Base-by-base conservation (phyloP, 1,140 invertebrate genomes). In the Bilobella aurantiaca region DNA sequence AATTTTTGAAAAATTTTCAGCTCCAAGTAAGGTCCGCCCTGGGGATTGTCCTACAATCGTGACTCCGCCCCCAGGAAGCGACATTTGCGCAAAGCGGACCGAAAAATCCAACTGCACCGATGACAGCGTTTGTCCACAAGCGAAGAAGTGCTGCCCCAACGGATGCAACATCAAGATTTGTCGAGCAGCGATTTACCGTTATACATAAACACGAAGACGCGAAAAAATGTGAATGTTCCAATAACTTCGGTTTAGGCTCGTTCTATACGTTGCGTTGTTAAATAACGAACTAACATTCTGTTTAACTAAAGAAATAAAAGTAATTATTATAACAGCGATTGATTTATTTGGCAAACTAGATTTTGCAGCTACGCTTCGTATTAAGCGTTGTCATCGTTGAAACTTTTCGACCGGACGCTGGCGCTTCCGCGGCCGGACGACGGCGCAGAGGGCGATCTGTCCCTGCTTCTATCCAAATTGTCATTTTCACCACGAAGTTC, bases 131-230 rank as follows among this genome's bases (percentile, higher is more conserved):
- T 72, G 70, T 37, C 58, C 58, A 34, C 67, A 46, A 2, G 67
- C 70, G 0, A 72, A 72, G 61, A 72, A 69, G 37, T 72, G 71
- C 49, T 72, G 71, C 34, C 32, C 58, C 25, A 60, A 72, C 63
- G 68, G 71, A 0, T 70, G 71, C 47, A 34, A 25, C 16, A 37
- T 56, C 18, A 28, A 18, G 0, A 42, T 53, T n/a, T 72, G 71
- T 49, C 23, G 71, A 32, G 67, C 69, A 59, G 63, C 71, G 3
- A 68, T 72, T 46, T 72, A 72, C 28, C 29, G 21, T 23, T 53
- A 53, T 23, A 53, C 49, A 3, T 18, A 53, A 53, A 18, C 8
- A 42, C n/a, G n/a, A n/a, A n/a, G n/a, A n/a, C n/a, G n/a, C n/a
- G n/a, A n/a, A n/a, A n/a, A n/a, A n/a, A n/a, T n/a, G n/a, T n/a